Evolutionary conservation across 2,888 invertebrate species (phyloP), one percentile per base, ranked within the genome.

Genomic region (Galeruca laticollis): DNA sequence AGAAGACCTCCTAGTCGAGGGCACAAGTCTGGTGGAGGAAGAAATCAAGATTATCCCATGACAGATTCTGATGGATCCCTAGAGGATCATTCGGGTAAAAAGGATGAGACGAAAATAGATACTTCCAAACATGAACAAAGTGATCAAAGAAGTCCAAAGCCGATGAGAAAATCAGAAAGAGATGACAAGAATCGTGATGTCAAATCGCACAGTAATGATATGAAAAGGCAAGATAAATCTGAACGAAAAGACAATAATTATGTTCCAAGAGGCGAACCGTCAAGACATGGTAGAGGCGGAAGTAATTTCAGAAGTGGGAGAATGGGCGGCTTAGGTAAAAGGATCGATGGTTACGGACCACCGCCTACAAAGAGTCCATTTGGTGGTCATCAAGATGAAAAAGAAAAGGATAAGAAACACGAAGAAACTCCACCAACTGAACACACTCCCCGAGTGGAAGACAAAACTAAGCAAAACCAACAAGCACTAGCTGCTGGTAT

Each of bases 181-280:
- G 78, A 78, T 21, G 79, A 78, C 20, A 76, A 77, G 67, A 76
- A 77, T 68, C 75, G 76, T 35, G 79, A 81, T 33, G 71, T 73
- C 60, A 79, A 78, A 67, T 74, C 75, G 47, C 78, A 68, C 21
- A 66, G 69, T n/a, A 61, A 66, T 31, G 82, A 82, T 26, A 76
- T 79, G 51, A 79, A 77, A 68, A 79, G 76, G 60, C 75, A 76
- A 15, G 85, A 86, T 2, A 86, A 86, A 70, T 79, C 71, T 8
- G 80, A 82, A 8, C 72, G 73, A 33, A 75, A 69, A 47, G 73
- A 76, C 20, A 71, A 70, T 61, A 93, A 92, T 59, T 95, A 95
- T 85, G 92, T 94, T 1, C 96, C 96, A 0, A 89, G 95, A 21
- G 96, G 96, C 0, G 96, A 96, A 84, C 96, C 96, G 0, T 95